Evolutionary conservation across 2,888 invertebrate species (phyloP).

Genomic region (Heteropelma amictum): DNA sequence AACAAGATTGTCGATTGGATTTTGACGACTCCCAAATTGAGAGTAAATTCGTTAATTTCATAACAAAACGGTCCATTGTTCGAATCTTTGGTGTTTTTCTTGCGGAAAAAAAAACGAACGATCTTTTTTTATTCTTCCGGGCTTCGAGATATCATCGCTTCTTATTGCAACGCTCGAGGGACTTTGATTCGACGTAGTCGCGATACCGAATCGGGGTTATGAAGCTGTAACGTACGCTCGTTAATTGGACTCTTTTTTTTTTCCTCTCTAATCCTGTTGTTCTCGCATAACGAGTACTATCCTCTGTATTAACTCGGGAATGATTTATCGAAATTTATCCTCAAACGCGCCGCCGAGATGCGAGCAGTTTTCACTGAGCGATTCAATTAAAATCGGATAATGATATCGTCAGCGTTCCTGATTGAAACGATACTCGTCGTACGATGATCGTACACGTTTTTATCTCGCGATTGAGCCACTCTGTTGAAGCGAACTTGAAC

Average conservation of each 20-base stretch:
- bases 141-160: slow-evolving; percentile 43
- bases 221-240: slow-evolving; percentile 22
- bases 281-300: slow-evolving; percentile 5
- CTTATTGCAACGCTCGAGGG: slow-evolving; percentile 47
- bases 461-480: no score
- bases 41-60: background rate
- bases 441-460: background rate
- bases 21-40: no score
- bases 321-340: slow-evolving; percentile 42
- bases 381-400: background rate
- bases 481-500: no score
- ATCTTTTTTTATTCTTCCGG: slow-evolving; percentile 32
- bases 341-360: background rate
- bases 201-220: slow-evolving; percentile 51
- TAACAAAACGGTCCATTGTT: no score
- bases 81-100: no score
- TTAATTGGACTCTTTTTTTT: slow-evolving; percentile 45
- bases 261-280: background rate
- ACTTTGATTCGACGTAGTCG: slow-evolving; percentile 40
- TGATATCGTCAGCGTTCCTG: background rate
- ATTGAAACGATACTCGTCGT: background rate
- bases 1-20: background rate
- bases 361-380: background rate
- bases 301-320: slow-evolving; percentile 15
- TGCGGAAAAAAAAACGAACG: background rate